Evolutionary conservation across 2,888 invertebrate species (phyloP).

Genomic region (Drosophila hamatofila): DNA sequence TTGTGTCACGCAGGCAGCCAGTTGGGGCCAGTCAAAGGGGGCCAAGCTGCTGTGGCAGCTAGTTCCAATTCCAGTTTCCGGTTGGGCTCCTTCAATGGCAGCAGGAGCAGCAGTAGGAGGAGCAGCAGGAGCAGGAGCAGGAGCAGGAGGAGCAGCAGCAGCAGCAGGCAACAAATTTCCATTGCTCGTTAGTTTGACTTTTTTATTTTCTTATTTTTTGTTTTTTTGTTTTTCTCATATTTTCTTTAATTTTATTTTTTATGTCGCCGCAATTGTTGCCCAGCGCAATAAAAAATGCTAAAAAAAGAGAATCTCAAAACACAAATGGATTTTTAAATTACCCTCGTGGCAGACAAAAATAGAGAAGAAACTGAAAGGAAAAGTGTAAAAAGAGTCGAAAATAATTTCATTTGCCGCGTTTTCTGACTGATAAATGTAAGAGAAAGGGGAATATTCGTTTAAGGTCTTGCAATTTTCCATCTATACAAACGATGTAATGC

Average conservation of each 20-base stretch:
- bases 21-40: conserved; percentile 5
- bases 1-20: conserved; percentile 73
- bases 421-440: rapidly evolving
- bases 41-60: conserved; percentile 1
- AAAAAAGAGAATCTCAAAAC: conserved; percentile 73
- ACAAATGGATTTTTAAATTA: conserved; percentile 81
- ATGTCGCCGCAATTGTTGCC: conserved; percentile 71
- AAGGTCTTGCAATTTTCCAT: not conserved
- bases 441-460: not conserved
- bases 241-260: conserved; percentile 26
- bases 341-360: conserved; percentile 63
- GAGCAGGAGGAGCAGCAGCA: too few species aligned
- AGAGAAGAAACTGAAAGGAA: conserved; percentile 1
- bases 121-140: not conserved
- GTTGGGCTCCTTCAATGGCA: not conserved
- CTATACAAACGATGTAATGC: not conserved
- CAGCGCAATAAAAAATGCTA: conserved; percentile 29
- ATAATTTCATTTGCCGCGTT: conserved; percentile 30
- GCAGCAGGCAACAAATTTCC: conserved; percentile 42
- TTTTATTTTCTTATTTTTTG: conserved; percentile 5
- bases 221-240: conserved; percentile 9
- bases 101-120: not conserved
- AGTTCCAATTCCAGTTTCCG: conserved; percentile 11
- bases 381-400: conserved; percentile 4
- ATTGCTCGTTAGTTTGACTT: conserved; percentile 53